Conservation (phyloP, 2,888 invertebrate species). For the Tortricodes alternella region DNA sequence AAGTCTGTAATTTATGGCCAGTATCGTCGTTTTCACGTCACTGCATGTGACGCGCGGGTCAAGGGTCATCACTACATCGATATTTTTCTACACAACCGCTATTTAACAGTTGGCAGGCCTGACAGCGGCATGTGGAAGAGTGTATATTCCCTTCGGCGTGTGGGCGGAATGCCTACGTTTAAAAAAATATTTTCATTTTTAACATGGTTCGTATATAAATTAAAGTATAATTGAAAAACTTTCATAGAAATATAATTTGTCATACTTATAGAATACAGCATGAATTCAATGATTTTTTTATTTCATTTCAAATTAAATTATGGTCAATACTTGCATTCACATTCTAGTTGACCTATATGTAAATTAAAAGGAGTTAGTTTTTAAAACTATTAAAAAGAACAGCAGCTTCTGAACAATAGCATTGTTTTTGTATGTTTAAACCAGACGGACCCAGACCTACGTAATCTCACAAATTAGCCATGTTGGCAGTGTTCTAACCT, state of each 20-base stretch:
- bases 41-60: constrained; percentile 39
- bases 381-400: too few species aligned
- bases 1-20: constrained; percentile 22
- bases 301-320: too few species aligned
- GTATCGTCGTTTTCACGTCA: constrained; percentile 36
- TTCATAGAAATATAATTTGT: too few species aligned
- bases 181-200: constrained; percentile 9
- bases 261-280: too few species aligned
- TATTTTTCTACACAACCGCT: constrained; percentile 47
- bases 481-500: background rate
- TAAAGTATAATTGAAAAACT: too few species aligned
- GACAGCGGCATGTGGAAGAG: constrained; percentile 47
- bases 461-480: constrained; percentile 9
- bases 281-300: too few species aligned
- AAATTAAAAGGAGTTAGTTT: too few species aligned
- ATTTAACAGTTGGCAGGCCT: constrained; percentile 48
- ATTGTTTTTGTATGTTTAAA: background rate
- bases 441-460: too few species aligned
- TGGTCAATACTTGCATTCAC: too few species aligned
- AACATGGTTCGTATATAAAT: too few species aligned
- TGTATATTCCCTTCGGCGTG: too few species aligned
- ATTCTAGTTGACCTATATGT: too few species aligned
- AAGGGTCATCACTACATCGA: constrained; percentile 44
- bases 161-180: constrained; percentile 39
- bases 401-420: background rate